Evolutionary conservation across 2,797 vertebrate genomes (phyloP).

Genomic region (Myotis findleyi): DNA sequence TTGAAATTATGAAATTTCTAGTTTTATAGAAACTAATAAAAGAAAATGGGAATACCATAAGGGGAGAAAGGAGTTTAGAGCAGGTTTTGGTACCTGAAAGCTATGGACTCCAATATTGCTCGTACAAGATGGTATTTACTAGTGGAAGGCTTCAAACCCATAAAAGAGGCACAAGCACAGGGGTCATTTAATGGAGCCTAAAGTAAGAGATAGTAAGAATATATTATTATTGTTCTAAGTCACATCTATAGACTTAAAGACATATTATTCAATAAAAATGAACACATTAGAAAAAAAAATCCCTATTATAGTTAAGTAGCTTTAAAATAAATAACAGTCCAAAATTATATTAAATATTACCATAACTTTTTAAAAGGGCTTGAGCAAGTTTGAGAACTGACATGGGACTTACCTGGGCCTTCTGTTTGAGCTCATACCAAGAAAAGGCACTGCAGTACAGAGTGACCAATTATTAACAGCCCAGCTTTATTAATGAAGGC

Average conservation of each 20-base stretch:
- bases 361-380: not conserved
- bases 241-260: slow-evolving; percentile 52
- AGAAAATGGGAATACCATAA: not conserved
- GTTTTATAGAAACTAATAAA: not conserved
- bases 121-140: slow-evolving; percentile 95
- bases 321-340: not conserved
- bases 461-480: not conserved
- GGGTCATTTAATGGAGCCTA: slow-evolving; percentile 95
- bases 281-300: slow-evolving; percentile 79
- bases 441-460: not conserved
- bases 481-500: not conserved
- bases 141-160: slow-evolving; percentile 96
- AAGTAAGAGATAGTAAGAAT: slow-evolving; percentile 61
- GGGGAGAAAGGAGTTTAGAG: not conserved
- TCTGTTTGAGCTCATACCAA: not conserved
- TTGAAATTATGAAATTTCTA: not conserved
- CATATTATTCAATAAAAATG: slow-evolving; percentile 73
- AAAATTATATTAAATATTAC: not conserved
- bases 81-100: slow-evolving; percentile 92
- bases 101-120: slow-evolving; percentile 95
- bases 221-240: slow-evolving; percentile 23
- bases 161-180: slow-evolving; percentile 94
- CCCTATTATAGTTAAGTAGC: not conserved
- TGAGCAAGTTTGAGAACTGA: not conserved
- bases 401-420: not conserved